A percentile compares a stretch with the other conserved stretches of the same genome.
phyloP scores from a whole-genome alignment of 2,888 invertebrate genomes.

The Synanthedon andrenaeformis region DNA sequence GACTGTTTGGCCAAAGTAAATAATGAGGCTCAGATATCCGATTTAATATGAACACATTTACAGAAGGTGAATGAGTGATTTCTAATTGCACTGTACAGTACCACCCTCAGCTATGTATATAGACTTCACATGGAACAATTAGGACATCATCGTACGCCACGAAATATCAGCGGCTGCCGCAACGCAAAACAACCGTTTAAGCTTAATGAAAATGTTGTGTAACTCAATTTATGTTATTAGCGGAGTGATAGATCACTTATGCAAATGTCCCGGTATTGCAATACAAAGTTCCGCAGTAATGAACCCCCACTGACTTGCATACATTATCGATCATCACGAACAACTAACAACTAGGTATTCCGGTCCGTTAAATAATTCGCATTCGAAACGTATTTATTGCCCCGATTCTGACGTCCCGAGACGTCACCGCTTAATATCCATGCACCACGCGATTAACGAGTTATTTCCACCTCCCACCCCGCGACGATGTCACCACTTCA shows the following conservation, averaged over 20 bases:
- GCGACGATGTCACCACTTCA: conserved; percentile 32
- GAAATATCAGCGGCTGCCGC: neutral
- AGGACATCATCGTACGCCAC: neutral
- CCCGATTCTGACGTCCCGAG: conserved; percentile 35
- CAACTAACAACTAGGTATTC: conserved; percentile 22
- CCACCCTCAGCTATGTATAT: too few species aligned
- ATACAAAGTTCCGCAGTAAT: conserved; percentile 34
- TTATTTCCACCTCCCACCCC: conserved; percentile 16
- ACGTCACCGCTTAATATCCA: conserved; percentile 45
- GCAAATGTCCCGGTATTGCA: conserved; percentile 31
- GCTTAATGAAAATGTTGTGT: neutral
- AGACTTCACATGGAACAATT: too few species aligned
- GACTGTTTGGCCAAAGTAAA: too few species aligned
- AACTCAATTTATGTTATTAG: neutral
- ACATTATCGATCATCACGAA: conserved; percentile 43
- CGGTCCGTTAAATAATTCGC: conserved; percentile 36
- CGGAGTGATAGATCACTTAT: conserved; percentile 9
- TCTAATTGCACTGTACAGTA: too few species aligned
- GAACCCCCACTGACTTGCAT: conserved; percentile 29
- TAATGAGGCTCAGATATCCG: too few species aligned
- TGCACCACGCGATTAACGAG: conserved; percentile 45
- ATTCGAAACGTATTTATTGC: conserved; percentile 42
- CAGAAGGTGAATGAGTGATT: too few species aligned
- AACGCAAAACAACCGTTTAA: neutral
- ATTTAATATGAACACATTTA: too few species aligned